phyloP scores from a whole-genome alignment of 2,888 invertebrate genomes.

The Cheiracanthium punctorium region DNA sequence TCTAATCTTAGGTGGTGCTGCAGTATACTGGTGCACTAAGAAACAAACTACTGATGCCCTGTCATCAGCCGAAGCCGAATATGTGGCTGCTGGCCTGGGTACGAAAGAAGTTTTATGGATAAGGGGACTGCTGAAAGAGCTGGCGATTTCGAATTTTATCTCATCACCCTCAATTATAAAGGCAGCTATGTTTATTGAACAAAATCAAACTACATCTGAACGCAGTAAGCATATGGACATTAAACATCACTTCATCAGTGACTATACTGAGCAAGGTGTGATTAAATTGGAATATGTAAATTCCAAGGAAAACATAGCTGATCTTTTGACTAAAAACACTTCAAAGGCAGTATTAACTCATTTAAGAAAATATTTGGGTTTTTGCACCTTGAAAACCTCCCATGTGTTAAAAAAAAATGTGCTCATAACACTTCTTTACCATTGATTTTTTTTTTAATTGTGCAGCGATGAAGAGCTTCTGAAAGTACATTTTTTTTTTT shows the following conservation, averaged over 20 bases:
- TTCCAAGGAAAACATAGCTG: not conserved
- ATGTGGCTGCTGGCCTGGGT: slow-evolving; percentile 18
- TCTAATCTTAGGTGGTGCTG: not conserved
- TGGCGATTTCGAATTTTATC: not conserved
- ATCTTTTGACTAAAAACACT: not conserved
- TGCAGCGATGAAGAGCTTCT: too few relatives aligned
- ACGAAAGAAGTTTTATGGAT: not conserved
- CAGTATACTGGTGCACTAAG: slow-evolving; percentile 24
- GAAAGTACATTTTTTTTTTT: too few relatives aligned
- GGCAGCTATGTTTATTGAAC: not conserved
- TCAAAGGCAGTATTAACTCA: not conserved
- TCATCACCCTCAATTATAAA: too few relatives aligned
- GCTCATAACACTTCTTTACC: too few relatives aligned
- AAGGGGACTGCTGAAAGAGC: not conserved
- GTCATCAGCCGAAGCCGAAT: slow-evolving; percentile 70
- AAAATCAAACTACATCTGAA: not conserved
- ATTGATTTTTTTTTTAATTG: too few relatives aligned
- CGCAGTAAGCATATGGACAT: not conserved
- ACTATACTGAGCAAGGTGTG: not conserved
- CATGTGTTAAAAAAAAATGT: too few relatives aligned
- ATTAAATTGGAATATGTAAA: not conserved
- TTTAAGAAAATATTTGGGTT: too few relatives aligned
- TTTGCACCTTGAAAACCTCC: too few relatives aligned
- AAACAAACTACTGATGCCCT: slow-evolving; percentile 67
- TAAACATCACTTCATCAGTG: not conserved